Evolutionary conservation across 64 coral and sea anemone species (phyloP), one percentile per base, ranked within the genome.

Genomic region (Anthopleura sola): DNA sequence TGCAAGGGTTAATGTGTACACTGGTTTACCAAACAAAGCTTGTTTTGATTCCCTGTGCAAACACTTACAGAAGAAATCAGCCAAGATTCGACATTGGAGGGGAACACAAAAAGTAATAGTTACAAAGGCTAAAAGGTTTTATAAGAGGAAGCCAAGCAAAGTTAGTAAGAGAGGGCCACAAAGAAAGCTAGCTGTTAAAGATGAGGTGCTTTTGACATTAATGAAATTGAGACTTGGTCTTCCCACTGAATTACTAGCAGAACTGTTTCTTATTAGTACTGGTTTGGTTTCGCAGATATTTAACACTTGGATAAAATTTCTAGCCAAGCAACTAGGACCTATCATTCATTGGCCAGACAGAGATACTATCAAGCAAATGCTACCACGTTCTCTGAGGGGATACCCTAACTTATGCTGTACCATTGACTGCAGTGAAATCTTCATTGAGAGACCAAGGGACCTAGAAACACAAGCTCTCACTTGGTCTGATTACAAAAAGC

Each of bases 171-270:
- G 78, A 40, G 87, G 83, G 49, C 82, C 29, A 58, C 56, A 86
- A 54, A 23, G 92, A 33, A 93, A 93, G 58, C 87, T 93, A 20
- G 54, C 92, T 48, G 60, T 90, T 21, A 94, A 94, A 82, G 87
- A 90, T 34, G 87, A 90, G 64, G 79, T 94, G 18, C 60, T 38
- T 83, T 68, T 90, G 76, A 86, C 87, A 38, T 83, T 90, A 36
- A 40, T 90, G 17, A 54, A 89, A 40, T 31, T 94, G 34, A 85
- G 44, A 44, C 84, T 49, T 40, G 37, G 49, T 44, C 84, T 68
- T 62, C 37, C 55, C 12, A 85, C 37, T 66, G 84, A 85, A 39
- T 66, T 85, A 68, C 13, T 85, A 10, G 54, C 84, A 66, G 58
- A 85, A 18, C 17, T 64, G 2, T 85, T 85, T 36, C 5, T 21